Conservation (phyloP, 2,797 vertebrate species). For the Toxotes lorentzi region DNA sequence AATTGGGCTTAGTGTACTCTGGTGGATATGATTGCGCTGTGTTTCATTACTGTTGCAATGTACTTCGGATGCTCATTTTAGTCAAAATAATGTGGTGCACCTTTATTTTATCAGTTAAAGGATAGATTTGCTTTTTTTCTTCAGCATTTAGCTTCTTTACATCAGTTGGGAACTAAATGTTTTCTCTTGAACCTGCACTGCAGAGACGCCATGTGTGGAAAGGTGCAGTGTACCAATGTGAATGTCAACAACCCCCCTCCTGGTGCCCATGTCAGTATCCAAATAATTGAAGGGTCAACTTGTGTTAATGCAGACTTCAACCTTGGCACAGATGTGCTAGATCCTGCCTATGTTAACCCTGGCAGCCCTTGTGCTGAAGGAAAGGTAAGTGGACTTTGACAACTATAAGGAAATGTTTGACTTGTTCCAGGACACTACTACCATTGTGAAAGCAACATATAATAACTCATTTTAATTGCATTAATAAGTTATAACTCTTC, state of each 20-base stretch:
- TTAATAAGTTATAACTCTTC: neutral
- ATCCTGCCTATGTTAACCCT: slow-evolving; percentile 89
- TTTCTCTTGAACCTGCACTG: neutral
- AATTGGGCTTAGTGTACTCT: neutral
- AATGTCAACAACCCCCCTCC: slow-evolving; percentile 63
- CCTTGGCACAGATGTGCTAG: slow-evolving; percentile 88
- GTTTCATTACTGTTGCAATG: neutral
- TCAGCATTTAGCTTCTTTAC: neutral
- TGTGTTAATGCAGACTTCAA: slow-evolving; percentile 90
- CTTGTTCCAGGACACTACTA: neutral
- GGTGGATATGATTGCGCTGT: neutral
- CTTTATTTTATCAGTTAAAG: neutral
- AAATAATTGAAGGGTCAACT: slow-evolving; percentile 31
- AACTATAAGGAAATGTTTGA: too few species aligned
- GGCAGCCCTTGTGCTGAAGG: slow-evolving; percentile 87
- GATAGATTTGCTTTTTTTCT: too few species aligned
- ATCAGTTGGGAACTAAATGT: slow-evolving; percentile 4
- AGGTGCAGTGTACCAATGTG: slow-evolving; percentile 90
- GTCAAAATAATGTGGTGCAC: neutral
- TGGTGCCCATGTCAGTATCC: slow-evolving; percentile 70
- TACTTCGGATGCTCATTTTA: neutral
- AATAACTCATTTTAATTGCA: neutral
- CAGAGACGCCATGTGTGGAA: slow-evolving; percentile 91
- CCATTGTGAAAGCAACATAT: neutral
- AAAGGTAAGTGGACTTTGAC: slow-evolving; percentile 80